A percentile compares a stretch with the other conserved stretches of the same genome.
Evolutionary conservation across 1,140 invertebrate species (phyloP).

Genomic region (Drosophila guanche): DNA sequence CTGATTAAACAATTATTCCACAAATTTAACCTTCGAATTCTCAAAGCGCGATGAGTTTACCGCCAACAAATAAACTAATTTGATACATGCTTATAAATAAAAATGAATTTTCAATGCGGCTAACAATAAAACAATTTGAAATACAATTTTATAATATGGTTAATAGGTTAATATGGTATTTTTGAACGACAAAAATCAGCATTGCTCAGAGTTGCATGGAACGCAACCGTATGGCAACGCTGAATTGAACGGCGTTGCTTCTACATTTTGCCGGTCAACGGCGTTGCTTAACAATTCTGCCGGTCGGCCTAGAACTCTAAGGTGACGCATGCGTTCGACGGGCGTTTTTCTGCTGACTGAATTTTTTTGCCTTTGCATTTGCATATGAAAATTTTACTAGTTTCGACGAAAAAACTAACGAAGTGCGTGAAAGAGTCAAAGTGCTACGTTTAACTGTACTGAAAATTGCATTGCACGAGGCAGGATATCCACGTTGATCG

Average conservation of each 20-base stretch:
- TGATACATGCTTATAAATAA: too few relatives aligned
- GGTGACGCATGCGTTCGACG: slow-evolving; percentile 33
- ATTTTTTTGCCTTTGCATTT: slow-evolving; percentile 21
- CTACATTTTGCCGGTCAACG: neutral
- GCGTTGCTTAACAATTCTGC: slow-evolving; percentile 9
- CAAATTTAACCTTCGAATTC: too few relatives aligned
- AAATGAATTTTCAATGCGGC: too few relatives aligned
- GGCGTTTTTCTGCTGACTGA: slow-evolving; percentile 27
- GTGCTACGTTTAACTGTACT: neutral
- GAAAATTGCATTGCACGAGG: slow-evolving; percentile 32
- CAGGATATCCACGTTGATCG: slow-evolving; percentile 54
- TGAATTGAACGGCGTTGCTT: slow-evolving; percentile 1
- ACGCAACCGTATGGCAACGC: neutral
- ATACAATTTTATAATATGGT: too few relatives aligned
- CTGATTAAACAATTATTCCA: too few relatives aligned
- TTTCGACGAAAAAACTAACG: slow-evolving; percentile 4
- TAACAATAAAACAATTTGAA: too few relatives aligned
- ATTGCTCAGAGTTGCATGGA: too few relatives aligned
- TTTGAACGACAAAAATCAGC: too few relatives aligned
- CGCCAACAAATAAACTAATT: too few relatives aligned
- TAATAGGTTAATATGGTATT: too few relatives aligned
- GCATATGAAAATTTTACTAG: slow-evolving; percentile 15
- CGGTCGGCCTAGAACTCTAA: slow-evolving; percentile 13
- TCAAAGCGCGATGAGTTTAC: too few relatives aligned
- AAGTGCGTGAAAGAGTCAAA: neutral